phyloP scores from a whole-genome alignment of 2,888 invertebrate species.

The Leucophora obtusa region DNA sequence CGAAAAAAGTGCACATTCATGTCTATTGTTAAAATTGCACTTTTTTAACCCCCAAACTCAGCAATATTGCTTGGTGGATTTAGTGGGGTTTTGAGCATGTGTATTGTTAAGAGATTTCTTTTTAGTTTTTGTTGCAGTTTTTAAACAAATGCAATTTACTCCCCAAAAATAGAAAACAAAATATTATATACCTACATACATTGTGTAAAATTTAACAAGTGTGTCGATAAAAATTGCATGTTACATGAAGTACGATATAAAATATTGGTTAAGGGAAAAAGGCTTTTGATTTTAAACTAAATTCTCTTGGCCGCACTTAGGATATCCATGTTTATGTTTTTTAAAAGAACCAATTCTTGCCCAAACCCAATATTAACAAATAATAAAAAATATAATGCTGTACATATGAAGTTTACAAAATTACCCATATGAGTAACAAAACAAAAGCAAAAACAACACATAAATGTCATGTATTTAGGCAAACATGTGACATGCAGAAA shows the following conservation, averaged over 20 bases:
- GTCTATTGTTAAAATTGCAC: constrained; percentile 1
- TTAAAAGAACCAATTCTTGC: neutral
- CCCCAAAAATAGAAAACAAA: neutral
- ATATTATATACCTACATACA: neutral
- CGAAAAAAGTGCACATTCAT: constrained; percentile 5
- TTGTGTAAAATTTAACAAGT: constrained; percentile 3
- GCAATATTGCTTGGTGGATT: neutral
- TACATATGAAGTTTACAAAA: neutral
- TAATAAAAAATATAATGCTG: neutral
- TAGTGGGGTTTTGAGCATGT: neutral
- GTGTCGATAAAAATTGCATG: constrained; percentile 5
- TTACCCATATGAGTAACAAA: constrained; percentile 1
- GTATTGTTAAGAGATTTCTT: neutral
- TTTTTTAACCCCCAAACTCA: neutral
- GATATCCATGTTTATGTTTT: neutral
- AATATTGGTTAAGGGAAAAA: constrained; percentile 6
- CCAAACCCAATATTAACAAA: neutral
- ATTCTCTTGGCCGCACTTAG: neutral
- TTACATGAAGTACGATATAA: neutral
- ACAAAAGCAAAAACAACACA: neutral
- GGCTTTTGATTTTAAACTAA: neutral
- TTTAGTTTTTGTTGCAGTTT: neutral
- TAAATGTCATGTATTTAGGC: constrained; percentile 2
- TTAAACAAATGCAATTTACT: neutral
- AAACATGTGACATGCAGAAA: constrained; percentile 5